These are phyloP conservation scores for Eupsilia transversa DNA, from an alignment of 2,888 invertebrate genomes.

Conservation along the genomic window DNA sequence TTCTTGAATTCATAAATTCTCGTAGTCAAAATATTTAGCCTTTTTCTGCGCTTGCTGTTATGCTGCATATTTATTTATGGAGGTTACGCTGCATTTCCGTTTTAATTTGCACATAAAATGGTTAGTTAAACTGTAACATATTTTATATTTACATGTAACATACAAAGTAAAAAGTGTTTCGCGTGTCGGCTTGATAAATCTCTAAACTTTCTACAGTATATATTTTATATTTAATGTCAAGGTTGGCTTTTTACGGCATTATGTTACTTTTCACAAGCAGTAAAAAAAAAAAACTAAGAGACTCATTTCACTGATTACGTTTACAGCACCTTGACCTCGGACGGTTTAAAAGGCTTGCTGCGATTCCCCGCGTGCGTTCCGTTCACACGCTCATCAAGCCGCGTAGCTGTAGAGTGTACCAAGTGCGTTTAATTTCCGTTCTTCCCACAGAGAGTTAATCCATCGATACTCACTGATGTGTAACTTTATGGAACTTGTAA, in stretches of 20 bases:
- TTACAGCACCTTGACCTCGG: slow-evolving; percentile 53
- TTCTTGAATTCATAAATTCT: slow-evolving; percentile 22
- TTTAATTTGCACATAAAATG: slow-evolving; percentile 35
- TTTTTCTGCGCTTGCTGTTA: not conserved
- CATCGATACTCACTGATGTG: slow-evolving; percentile 46
- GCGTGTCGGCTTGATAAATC: slow-evolving; percentile 48
- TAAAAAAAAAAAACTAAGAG: slow-evolving; percentile 39
- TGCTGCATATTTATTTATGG: no score
- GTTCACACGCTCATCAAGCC: slow-evolving; percentile 64
- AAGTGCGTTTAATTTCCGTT: slow-evolving; percentile 57
- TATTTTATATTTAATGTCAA: slow-evolving; percentile 41
- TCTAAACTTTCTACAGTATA: slow-evolving; percentile 46
- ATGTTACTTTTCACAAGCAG: slow-evolving; percentile 23
- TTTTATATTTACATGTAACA: slow-evolving; percentile 44
- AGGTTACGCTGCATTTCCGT: slow-evolving; percentile 31
- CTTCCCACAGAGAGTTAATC: slow-evolving; percentile 50
- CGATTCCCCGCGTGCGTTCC: slow-evolving; percentile 39
- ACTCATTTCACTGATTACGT: slow-evolving; percentile 41
- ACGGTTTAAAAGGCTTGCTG: slow-evolving; percentile 37
- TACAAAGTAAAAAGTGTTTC: slow-evolving; percentile 30
- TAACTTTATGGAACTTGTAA: slow-evolving; percentile 43
- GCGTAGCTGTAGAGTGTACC: slow-evolving; percentile 38
- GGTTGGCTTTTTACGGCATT: slow-evolving; percentile 37
- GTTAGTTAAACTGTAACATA: not conserved
- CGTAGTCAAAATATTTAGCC: slow-evolving; percentile 4